These are phyloP conservation scores for Daktulosphaira vitifoliae DNA, from an alignment of 1,140 invertebrate species.

Conservation along the genomic window DNA sequence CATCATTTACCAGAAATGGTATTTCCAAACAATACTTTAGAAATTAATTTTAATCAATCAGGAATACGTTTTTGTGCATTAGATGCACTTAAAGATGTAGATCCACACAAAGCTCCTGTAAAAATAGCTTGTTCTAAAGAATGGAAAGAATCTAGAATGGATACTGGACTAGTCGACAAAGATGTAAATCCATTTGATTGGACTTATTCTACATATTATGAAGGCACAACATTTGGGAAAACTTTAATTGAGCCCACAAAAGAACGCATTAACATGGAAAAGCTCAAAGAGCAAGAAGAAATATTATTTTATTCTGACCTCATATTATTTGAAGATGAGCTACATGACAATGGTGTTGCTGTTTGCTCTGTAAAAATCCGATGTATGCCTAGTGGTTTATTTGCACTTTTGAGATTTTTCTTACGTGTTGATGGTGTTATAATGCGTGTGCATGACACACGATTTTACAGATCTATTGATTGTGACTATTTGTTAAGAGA, in stretches of 20 bases:
- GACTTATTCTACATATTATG: constrained; percentile 94
- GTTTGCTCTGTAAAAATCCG: constrained; percentile 88
- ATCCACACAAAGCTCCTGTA: constrained; percentile 66
- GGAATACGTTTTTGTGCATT: constrained; percentile 78
- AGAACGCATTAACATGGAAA: constrained; percentile 74
- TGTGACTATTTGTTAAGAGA: constrained; percentile 67
- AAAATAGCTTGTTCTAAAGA: constrained; percentile 80
- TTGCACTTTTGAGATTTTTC: constrained; percentile 83
- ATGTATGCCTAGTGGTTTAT: constrained; percentile 91
- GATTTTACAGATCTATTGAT: constrained; percentile 76
- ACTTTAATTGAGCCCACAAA: constrained; percentile 45
- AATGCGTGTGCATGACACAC: constrained; percentile 80
- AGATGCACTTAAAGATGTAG: constrained; percentile 77
- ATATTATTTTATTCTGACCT: constrained; percentile 93
- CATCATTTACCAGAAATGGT: constrained; percentile 97
- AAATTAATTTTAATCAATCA: constrained; percentile 60
- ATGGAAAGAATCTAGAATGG: constrained; percentile 69
- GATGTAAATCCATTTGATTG: constrained; percentile 89
- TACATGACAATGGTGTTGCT: constrained; percentile 95
- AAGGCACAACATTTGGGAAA: constrained; percentile 66
- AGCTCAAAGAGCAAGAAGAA: constrained; percentile 79
- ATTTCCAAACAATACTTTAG: constrained; percentile 80
- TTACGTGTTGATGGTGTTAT: constrained; percentile 89
- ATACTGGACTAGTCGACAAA: constrained; percentile 58
- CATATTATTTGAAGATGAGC: constrained; percentile 93